Evolutionary conservation across 1,140 invertebrate genomes (phyloP), one percentile per base, ranked within the genome.

Genomic region (Triops longicaudatus): DNA sequence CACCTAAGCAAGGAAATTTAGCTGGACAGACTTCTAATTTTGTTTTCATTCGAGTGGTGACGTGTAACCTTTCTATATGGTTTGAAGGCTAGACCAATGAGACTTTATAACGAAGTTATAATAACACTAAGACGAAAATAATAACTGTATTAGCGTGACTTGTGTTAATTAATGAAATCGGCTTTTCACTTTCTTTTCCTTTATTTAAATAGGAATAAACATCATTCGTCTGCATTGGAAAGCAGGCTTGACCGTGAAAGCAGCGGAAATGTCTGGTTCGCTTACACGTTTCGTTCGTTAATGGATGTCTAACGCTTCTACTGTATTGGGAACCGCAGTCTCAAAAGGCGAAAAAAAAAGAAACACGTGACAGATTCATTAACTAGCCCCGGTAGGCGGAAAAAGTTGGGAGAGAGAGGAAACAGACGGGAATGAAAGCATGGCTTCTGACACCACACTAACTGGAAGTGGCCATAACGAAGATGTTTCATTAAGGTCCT

Each of bases 301-400:
- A 22, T 63, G 17, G 76, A 41, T 42, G 77, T 37, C 22, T 26
- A 43, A 43, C 43, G 43, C 63, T 31, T 11, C 42, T 50, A 31
- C 22, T 26, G 73, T 22, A 26, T 14, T 43, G 43, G n/a, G 71
- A 72, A 72, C 14, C 63, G 50, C 26, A 31, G 76, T 11, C 72
- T 77, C 26, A 77, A 72, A 73, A 77, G 74, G 28, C 73, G 73
- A 7, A 73, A 77, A n/a, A 72, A 77, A 26, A 77, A 42, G 42
- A 72, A 27, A 73, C 63, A 77, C n/a, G 50, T 74, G 73, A 31
- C 41, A 26, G 77, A 72, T 63, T 72, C 76, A 74, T 73, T 72
- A 28, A 72, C 72, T 44, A 74, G 22, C 27, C 37, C 17, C 14
- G 74, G 28, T 14, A n/a, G 37, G n/a, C 7, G 72, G 14, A 77